Base-by-base conservation (phyloP, 2,888 invertebrate species). In the Agrotis exclamationis region DNA sequence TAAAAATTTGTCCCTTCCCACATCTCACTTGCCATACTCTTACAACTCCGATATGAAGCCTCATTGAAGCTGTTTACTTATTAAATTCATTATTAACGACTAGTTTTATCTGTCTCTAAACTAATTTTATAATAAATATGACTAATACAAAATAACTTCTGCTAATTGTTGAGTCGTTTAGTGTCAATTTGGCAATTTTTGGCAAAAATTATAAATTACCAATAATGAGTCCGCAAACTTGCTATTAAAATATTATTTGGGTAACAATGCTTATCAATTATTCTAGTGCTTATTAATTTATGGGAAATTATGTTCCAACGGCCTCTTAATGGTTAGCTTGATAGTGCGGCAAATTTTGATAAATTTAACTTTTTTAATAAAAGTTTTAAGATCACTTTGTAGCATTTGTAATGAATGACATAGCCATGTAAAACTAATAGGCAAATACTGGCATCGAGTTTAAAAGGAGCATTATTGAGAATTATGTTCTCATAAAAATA, bases 131-230 rank as follows among this genome's bases (percentile, higher is more conserved):
- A 82, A 90, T 89, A 90, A 89, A 90, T 90, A 89, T 81, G 79
- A 88, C 86, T 91, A 89, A 85, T 86, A 87, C 82, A 87, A 90
- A 90, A 88, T 88, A 87, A 88, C 73, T 87, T 89, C 85, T 81
- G 87, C 88, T 91, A 93, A 80, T 83, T 88, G 76, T 93, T 88
- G 90, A 93, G 91, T 91, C 85, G 84, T 87, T 89, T 84, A 84
- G 79, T 85, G 83, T 88, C 86, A 85, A 91, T 96, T 96, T 96
- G 95, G 95, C 95, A 95, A 93, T 93, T 93, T 95, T 95, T 96
- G 95, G 95, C 94, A 87, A 89, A 94, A 93, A 93, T 88, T 85
- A 94, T 90, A 91, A 88, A 85, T 89, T 82, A 85, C 87, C 88
- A 90, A 86, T 84, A 72, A 70, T 73, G 75, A 70, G 59, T 63